Evolutionary conservation across 2,888 invertebrate species (phyloP).

Genomic region (Baccha elongata): DNA sequence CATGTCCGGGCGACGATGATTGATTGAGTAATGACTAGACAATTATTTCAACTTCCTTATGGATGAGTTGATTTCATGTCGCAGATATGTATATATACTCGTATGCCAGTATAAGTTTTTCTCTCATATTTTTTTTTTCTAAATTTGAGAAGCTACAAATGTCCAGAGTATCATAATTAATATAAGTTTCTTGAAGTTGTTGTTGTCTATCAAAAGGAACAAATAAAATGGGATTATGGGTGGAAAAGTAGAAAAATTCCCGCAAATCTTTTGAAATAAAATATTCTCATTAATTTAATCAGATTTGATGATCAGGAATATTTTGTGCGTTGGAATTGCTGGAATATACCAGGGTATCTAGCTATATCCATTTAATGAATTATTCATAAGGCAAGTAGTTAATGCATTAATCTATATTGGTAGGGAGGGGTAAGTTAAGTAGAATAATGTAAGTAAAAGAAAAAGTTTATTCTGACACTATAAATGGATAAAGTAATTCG

Average conservation of each 20-base stretch:
- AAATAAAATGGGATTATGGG: constrained; percentile 48
- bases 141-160: constrained; percentile 5
- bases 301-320: constrained; percentile 60
- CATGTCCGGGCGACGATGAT: constrained; percentile 56
- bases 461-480: constrained; percentile 34
- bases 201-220: neutral
- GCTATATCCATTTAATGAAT: constrained; percentile 65
- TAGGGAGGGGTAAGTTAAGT: neutral
- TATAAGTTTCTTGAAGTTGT: constrained; percentile 68
- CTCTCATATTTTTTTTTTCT: neutral
- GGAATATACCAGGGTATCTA: constrained; percentile 55
- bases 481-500: constrained; percentile 5
- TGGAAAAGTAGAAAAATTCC: constrained; percentile 57
- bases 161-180: constrained; percentile 70
- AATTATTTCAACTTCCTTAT: constrained; percentile 73
- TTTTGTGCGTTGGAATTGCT: neutral
- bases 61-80: constrained; percentile 72
- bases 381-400: constrained; percentile 63
- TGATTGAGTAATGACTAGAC: constrained; percentile 73
- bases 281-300: constrained; percentile 70
- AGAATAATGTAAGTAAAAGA: constrained; percentile 6
- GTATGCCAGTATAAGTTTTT: no score
- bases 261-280: constrained; percentile 71
- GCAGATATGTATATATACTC: no score
- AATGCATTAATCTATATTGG: constrained; percentile 50